Evolutionary conservation across 2,888 invertebrate species (phyloP), one percentile per base, ranked within the genome.

Genomic region (Adelphocoris suturalis): DNA sequence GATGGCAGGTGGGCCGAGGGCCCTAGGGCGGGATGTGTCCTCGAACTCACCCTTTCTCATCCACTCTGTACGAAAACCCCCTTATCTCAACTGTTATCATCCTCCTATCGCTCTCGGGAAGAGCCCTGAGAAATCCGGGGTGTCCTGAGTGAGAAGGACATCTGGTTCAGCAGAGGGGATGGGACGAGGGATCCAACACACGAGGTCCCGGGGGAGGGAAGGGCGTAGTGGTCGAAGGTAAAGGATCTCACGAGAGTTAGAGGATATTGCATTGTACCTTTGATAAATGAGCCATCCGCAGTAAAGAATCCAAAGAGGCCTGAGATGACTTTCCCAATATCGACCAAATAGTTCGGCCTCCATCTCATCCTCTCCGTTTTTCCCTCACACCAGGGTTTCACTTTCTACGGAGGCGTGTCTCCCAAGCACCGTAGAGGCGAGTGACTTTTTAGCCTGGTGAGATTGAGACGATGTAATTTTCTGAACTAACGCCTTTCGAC

Each of bases 231-330:
- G 37, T 37, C 37, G 37, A 37, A 7, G 7, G 37, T 23, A 23
- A 7, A 23, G 27, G 28, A 11, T 28, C 46, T 48, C 89, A n/a
- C 16, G 84, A 75, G 84, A 68, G 68, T 46, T 75, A 27, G 82
- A 89, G 84, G 89, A 89, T 89, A 89, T 89, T 89, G 89, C 89
- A 78, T 89, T 89, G 89, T 89, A 89, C 89, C 89, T 89, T 89
- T 89, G 89, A 89, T 89, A 89, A 89, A 89, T 89, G 89, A 84
- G 61, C 68, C 37, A 28, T 89, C 75, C 84, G 84, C 89, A 82
- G 84, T 89, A 84, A 89, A 89, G 89, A 89, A 89, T 89, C 89
- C 84, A 27, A 89, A 89, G 52, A 52, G 55, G 46, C 57, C 88
- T 48, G 68, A 89, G 84, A 89, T 89, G 89, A 84, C 89, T 89